phyloP scores from a whole-genome alignment of 2,797 vertebrate genomes.

The Australoheros facetus region DNA sequence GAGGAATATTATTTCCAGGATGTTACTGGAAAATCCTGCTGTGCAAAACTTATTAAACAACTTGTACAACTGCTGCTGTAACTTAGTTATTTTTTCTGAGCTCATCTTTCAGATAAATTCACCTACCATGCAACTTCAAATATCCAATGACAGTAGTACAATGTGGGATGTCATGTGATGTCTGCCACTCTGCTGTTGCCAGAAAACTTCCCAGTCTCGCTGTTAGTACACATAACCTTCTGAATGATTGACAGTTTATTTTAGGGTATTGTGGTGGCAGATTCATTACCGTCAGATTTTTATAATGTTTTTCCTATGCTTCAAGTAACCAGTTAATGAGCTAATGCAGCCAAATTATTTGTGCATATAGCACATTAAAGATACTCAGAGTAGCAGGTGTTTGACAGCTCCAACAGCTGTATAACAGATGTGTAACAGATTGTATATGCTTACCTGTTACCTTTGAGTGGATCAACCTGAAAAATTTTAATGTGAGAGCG shows the following conservation, averaged over 20 bases:
- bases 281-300: conserved; percentile 13
- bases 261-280: neutral
- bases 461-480: neutral
- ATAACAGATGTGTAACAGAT: conserved; percentile 2
- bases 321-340: conserved; percentile 7
- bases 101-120: conserved; percentile 17
- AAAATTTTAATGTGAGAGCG: neutral
- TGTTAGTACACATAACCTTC: conserved; percentile 28
- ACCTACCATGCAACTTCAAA: conserved; percentile 10
- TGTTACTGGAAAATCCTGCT: conserved; percentile 1
- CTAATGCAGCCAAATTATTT: conserved; percentile 2
- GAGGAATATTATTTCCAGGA: conserved; percentile 2
- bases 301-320: conserved; percentile 22
- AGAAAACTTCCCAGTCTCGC: conserved; percentile 25
- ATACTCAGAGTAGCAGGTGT: conserved; percentile 7
- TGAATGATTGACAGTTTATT: conserved; percentile 21
- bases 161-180: conserved; percentile 25
- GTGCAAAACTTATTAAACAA: neutral
- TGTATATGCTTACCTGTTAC: neutral
- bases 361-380: conserved; percentile 1
- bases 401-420: conserved; percentile 6
- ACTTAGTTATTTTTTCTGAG: conserved; percentile 17
- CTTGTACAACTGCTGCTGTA: conserved; percentile 9
- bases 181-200: conserved; percentile 8
- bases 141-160: conserved; percentile 18